Conservation (phyloP, 2,113 vertebrate species). For the Ageneiosus marmoratus region DNA sequence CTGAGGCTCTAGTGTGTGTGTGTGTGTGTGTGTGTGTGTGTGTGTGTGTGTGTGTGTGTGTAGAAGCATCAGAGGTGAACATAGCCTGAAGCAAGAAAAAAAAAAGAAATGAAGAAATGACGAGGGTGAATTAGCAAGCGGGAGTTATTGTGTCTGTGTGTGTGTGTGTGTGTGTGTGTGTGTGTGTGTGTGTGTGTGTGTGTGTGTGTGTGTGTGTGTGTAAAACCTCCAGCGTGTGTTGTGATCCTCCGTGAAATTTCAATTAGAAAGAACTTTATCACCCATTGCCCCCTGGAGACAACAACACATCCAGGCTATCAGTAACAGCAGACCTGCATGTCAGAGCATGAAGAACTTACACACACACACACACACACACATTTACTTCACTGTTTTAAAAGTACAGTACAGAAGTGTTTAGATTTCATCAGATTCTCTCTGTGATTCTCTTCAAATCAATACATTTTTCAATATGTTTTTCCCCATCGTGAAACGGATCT, state of each 20-base stretch:
- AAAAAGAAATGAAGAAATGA: background rate
- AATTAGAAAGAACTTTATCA: slow-evolving; percentile 73
- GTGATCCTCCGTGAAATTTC: slow-evolving; percentile 62
- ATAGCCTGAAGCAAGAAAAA: background rate
- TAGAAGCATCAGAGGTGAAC: slow-evolving; percentile 5
- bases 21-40: slow-evolving; percentile 19
- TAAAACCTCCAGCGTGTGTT: slow-evolving; percentile 31
- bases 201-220: slow-evolving; percentile 25
- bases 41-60: background rate
- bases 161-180: background rate
- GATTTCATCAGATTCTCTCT: background rate
- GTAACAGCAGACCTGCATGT: slow-evolving; percentile 68
- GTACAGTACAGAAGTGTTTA: background rate
- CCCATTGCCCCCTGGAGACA: slow-evolving; percentile 63
- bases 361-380: slow-evolving; percentile 21
- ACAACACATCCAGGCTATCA: slow-evolving; percentile 70
- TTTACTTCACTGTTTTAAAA: background rate
- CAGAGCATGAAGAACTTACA: slow-evolving; percentile 50
- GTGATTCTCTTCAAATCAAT: background rate
- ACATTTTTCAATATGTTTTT: background rate
- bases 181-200: slow-evolving; percentile 32
- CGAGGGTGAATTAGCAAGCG: background rate
- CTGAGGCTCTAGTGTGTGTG: background rate
- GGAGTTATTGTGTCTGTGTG: slow-evolving; percentile 18
- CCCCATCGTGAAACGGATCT: background rate